Evolutionary conservation across 2,888 invertebrate species (phyloP).

Genomic region (Ormyrus pomaceus): DNA sequence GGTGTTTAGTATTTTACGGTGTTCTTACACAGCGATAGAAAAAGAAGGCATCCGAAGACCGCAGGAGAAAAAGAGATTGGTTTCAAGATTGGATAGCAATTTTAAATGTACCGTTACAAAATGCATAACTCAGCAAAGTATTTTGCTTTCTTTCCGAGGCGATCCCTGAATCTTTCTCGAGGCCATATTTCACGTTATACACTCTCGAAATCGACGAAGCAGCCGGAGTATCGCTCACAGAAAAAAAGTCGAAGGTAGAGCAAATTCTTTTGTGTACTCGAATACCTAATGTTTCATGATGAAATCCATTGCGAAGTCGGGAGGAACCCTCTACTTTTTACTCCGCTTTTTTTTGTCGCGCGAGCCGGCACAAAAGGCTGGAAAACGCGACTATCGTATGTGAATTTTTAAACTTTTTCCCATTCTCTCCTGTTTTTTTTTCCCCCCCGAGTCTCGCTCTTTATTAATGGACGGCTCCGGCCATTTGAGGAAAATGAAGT

Average conservation of each 20-base stretch:
- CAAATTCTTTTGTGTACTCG: neutral
- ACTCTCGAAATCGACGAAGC: slow-evolving; percentile 11
- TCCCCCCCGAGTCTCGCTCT: neutral
- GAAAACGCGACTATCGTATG: too few relatives aligned
- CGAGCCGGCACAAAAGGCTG: too few relatives aligned
- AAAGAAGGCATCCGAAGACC: too few relatives aligned
- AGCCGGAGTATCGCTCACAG: too few relatives aligned
- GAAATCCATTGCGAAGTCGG: neutral
- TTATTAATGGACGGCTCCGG: slow-evolving; percentile 7
- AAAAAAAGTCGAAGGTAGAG: neutral
- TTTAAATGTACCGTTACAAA: slow-evolving; percentile 26
- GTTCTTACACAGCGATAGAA: too few relatives aligned
- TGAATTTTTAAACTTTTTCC: too few relatives aligned
- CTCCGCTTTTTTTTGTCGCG: too few relatives aligned
- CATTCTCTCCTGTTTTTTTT: too few relatives aligned
- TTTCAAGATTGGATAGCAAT: too few relatives aligned
- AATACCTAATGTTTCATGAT: slow-evolving; percentile 8
- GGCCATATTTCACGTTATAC: slow-evolving; percentile 9
- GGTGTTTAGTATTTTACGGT: too few relatives aligned
- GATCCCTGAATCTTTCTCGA: neutral
- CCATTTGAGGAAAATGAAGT: slow-evolving; percentile 19
- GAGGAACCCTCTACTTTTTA: too few relatives aligned
- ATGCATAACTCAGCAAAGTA: slow-evolving; percentile 4
- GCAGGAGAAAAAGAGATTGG: too few relatives aligned
- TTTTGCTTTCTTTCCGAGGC: slow-evolving; percentile 10